Percentiles rank a stretch among this genome's conserved stretches.
Conservation (phyloP, 2,113 vertebrate genomes). For the Apeltes quadracus region DNA sequence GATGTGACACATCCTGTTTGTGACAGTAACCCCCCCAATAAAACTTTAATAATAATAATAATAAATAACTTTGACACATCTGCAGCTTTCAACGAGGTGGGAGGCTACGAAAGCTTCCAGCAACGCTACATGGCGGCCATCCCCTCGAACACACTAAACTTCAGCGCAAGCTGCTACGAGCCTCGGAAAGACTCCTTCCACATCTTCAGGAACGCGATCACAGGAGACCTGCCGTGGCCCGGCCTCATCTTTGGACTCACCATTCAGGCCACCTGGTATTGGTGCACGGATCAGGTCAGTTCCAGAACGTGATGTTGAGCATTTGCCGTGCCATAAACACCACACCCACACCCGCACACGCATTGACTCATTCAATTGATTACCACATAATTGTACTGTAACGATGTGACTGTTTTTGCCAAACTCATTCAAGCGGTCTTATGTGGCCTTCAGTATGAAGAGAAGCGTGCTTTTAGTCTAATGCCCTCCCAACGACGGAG, state of each 20-base stretch:
- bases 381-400: constrained; percentile 4
- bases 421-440: constrained; percentile 7
- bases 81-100: constrained; percentile 88
- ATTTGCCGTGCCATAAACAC: constrained; percentile 9
- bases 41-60: no score
- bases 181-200: constrained; percentile 89
- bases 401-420: constrained; percentile 10
- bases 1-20: background rate
- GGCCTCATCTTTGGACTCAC: constrained; percentile 89
- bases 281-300: constrained; percentile 96
- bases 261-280: constrained; percentile 92
- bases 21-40: no score
- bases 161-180: constrained; percentile 78
- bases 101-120: constrained; percentile 86
- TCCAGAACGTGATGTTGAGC: background rate
- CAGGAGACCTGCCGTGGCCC: constrained; percentile 92
- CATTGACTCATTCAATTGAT: constrained; percentile 14
- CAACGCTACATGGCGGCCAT: constrained; percentile 86
- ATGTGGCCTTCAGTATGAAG: constrained; percentile 12
- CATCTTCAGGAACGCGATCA: constrained; percentile 86
- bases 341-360: background rate
- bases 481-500: constrained; percentile 6
- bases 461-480: constrained; percentile 26
- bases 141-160: constrained; percentile 52
- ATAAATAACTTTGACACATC: no score